Conservation (phyloP, 2,797 vertebrate species). For the Loris lydekkerianus region DNA sequence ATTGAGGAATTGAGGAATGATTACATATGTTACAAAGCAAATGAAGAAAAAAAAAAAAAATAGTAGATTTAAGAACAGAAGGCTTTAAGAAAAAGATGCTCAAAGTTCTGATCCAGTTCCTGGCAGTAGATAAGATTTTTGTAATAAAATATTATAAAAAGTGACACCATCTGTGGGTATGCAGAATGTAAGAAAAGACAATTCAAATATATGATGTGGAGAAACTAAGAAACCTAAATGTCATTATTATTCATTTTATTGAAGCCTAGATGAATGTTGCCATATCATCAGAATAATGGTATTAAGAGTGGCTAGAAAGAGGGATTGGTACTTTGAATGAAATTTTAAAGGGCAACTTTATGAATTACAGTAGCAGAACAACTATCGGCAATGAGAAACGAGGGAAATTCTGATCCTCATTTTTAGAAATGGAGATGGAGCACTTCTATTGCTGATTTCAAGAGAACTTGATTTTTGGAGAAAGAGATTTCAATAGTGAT, state of each 20-base stretch:
- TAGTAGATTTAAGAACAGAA: neutral
- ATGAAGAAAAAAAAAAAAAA: neutral
- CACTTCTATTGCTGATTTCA: neutral
- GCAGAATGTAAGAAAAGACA: neutral
- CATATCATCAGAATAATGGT: neutral
- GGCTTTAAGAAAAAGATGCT: neutral
- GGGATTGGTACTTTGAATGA: neutral
- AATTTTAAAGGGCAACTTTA: conserved; percentile 11
- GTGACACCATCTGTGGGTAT: neutral
- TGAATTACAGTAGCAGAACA: neutral
- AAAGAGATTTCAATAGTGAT: neutral
- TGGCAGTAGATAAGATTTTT: neutral
- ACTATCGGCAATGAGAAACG: neutral
- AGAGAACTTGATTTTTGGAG: conserved; percentile 9
- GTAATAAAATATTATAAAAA: conserved; percentile 7
- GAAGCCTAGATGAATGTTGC: neutral
- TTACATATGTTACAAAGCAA: neutral
- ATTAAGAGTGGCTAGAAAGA: neutral
- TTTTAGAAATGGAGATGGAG: conserved; percentile 4
- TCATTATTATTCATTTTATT: neutral
- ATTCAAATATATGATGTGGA: neutral
- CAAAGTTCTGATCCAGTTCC: neutral
- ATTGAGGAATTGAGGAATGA: neutral
- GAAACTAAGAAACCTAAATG: neutral
- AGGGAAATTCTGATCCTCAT: neutral